phyloP scores from a whole-genome alignment of 2,888 invertebrate species.

The Kryphioiulus occultus region DNA sequence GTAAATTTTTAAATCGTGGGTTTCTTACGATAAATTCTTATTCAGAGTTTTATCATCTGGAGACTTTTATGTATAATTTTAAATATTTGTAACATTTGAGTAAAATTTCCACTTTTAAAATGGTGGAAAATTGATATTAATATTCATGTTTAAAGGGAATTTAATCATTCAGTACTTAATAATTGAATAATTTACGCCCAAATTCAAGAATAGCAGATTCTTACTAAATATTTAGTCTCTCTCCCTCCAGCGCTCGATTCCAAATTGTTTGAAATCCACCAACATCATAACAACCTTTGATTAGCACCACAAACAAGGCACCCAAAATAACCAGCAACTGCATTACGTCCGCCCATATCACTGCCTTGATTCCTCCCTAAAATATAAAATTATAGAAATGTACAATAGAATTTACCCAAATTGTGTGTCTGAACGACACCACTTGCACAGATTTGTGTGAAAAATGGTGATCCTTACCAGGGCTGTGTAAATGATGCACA shows the following conservation, averaged over 20 bases:
- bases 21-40: too few species aligned
- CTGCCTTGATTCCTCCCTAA: conserved; percentile 63
- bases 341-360: conserved; percentile 63
- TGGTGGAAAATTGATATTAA: too few species aligned
- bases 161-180: too few species aligned
- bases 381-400: background rate
- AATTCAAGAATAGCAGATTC: background rate
- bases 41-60: too few species aligned
- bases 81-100: background rate
- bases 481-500: conserved; percentile 63
- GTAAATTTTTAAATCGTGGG: too few species aligned
- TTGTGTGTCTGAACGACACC: background rate
- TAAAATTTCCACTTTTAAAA: too few species aligned
- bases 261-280: conserved; percentile 58
- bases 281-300: conserved; percentile 58
- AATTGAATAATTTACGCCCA: too few species aligned
- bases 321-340: conserved; percentile 61
- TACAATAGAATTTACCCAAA: background rate
- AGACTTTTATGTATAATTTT: background rate
- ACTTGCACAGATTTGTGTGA: background rate
- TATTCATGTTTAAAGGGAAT: background rate
- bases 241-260: conserved; percentile 55
- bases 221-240: conserved; percentile 58
- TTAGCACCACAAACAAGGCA: conserved; percentile 60
- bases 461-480: conserved; percentile 59